Conservation (phyloP, 2,888 invertebrate species). For the Prosopocoilus inquinatus region DNA sequence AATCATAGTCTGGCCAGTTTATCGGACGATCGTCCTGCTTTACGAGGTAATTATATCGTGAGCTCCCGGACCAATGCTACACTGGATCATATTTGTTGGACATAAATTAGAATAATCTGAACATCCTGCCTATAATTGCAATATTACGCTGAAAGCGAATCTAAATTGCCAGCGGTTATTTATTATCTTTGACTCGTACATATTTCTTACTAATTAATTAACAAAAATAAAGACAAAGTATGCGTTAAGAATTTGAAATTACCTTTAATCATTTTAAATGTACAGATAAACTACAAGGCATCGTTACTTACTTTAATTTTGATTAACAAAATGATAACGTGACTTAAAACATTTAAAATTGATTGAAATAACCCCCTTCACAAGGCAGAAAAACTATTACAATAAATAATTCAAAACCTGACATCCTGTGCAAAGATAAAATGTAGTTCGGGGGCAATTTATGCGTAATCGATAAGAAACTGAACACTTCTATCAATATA, state of each 20-base stretch:
- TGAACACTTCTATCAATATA: constrained; percentile 19
- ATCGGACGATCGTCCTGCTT: constrained; percentile 34
- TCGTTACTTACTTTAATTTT: too few relatives aligned
- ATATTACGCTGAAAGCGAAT: constrained; percentile 23
- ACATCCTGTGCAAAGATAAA: constrained; percentile 15
- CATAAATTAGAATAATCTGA: constrained; percentile 25
- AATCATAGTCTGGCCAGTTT: constrained; percentile 32
- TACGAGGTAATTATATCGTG: constrained; percentile 36
- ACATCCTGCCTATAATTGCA: constrained; percentile 20
- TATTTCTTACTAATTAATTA: neutral
- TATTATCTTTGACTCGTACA: constrained; percentile 19
- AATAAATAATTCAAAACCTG: constrained; percentile 15
- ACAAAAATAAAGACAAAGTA: too few relatives aligned
- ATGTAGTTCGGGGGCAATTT: constrained; percentile 19
- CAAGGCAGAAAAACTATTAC: constrained; percentile 3
- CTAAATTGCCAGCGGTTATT: constrained; percentile 21
- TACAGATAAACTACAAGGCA: too few relatives aligned
- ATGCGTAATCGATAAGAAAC: constrained; percentile 21
- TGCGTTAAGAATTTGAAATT: too few relatives aligned
- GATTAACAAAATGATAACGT: too few relatives aligned
- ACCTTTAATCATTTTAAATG: neutral
- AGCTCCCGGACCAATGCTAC: constrained; percentile 17
- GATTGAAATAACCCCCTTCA: too few relatives aligned
- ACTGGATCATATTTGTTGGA: constrained; percentile 23
- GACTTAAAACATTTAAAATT: too few relatives aligned